phyloP scores from a whole-genome alignment of 2,113 vertebrate genomes.

The Tricholaema leucomelas region DNA sequence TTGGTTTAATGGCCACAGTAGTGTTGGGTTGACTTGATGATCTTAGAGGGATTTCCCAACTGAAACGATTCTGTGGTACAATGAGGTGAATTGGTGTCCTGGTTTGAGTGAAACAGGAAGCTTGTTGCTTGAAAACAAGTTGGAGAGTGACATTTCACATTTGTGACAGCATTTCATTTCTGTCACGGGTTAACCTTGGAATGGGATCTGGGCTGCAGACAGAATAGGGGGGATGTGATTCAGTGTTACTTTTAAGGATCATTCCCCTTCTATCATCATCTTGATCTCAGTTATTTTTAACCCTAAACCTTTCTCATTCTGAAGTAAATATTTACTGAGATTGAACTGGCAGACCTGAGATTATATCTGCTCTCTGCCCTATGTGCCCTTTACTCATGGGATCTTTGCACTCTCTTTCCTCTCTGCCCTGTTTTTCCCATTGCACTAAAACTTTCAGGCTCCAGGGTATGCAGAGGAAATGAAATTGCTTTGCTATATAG shows the following conservation, averaged over 20 bases:
- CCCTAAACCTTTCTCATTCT: background rate
- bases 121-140: background rate
- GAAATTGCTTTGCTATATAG: background rate
- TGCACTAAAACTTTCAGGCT: background rate
- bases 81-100: background rate
- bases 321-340: background rate
- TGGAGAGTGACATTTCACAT: background rate
- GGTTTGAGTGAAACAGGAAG: fast-evolving
- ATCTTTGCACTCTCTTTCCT: background rate
- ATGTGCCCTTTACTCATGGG: background rate
- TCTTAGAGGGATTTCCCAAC: too few species aligned
- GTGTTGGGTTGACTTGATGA: too few species aligned
- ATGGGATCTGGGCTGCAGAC: background rate
- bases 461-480: background rate
- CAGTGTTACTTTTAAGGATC: background rate
- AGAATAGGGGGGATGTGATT: background rate
- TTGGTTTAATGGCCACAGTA: too few species aligned
- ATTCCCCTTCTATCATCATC: background rate
- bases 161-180: background rate
- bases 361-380: background rate
- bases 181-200: background rate
- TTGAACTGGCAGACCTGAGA: background rate
- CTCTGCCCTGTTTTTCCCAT: background rate
- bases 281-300: background rate
- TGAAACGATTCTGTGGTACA: background rate